These are phyloP conservation scores for Lates calcarifer DNA, from an alignment of 2,113 vertebrate species.

Conservation along the genomic window DNA sequence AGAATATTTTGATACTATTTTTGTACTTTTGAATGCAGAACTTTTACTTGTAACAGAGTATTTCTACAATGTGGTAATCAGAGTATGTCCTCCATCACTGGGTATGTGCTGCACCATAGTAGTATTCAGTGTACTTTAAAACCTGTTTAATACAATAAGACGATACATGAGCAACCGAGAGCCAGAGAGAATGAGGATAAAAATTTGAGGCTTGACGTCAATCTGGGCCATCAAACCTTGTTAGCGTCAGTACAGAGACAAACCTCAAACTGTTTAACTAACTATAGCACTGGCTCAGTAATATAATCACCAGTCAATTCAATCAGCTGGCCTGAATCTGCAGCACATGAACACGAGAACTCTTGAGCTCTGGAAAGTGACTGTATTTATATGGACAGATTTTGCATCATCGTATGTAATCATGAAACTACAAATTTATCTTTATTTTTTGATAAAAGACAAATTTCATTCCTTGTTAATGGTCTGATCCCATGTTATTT, in stretches of 20 bases:
- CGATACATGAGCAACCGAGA: neutral
- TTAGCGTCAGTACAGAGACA: conserved; percentile 5
- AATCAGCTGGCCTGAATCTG: conserved; percentile 22
- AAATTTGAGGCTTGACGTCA: conserved; percentile 40
- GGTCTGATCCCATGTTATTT: neutral
- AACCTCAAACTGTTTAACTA: conserved; percentile 11
- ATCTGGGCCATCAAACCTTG: neutral
- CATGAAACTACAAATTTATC: neutral
- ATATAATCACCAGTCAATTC: conserved; percentile 11
- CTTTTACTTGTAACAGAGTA: no score
- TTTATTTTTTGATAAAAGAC: neutral
- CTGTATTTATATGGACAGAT: neutral
- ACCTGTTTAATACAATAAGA: neutral
- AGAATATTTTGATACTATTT: no score
- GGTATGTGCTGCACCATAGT: no score
- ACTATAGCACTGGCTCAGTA: neutral
- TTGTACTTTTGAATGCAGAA: no score
- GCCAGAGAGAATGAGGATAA: neutral
- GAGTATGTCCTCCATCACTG: no score
- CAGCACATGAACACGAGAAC: neutral
- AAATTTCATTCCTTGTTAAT: neutral
- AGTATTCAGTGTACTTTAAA: neutral
- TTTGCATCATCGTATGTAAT: neutral
- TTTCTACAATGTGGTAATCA: no score
- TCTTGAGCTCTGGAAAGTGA: neutral